These are phyloP conservation scores for Probaryconus sp. DNA, from an alignment of 1,140 invertebrate genomes.

Conservation along the genomic window DNA sequence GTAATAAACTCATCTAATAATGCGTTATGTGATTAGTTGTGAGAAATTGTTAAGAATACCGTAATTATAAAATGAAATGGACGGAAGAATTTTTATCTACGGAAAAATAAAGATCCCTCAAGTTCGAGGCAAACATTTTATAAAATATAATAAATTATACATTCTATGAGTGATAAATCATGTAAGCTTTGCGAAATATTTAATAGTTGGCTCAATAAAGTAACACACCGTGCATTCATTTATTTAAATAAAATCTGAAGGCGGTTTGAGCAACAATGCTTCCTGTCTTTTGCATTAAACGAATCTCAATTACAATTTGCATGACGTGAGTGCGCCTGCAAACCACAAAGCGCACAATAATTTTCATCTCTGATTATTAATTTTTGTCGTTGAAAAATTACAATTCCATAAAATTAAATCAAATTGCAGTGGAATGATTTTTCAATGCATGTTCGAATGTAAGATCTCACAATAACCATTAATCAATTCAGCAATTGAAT, in stretches of 20 bases:
- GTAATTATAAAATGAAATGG: too few relatives aligned
- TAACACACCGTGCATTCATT: neutral
- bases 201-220: slow-evolving; percentile 12
- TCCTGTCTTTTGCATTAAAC: slow-evolving; percentile 5
- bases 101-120: too few relatives aligned
- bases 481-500: slow-evolving; percentile 39
- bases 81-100: too few relatives aligned
- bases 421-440: neutral
- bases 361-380: too few relatives aligned
- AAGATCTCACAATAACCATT: slow-evolving; percentile 19
- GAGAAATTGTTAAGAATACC: too few relatives aligned
- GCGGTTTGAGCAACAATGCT: slow-evolving; percentile 10
- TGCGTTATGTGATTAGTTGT: too few relatives aligned
- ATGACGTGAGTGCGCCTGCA: slow-evolving; percentile 4
- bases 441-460: neutral
- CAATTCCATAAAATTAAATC: slow-evolving; percentile 29
- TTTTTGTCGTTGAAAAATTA: slow-evolving; percentile 10
- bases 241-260: slow-evolving; percentile 14
- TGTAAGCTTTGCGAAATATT: neutral
- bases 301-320: slow-evolving; percentile 9
- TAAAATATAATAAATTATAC: too few relatives aligned
- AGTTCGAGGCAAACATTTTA: too few relatives aligned
- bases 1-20: too few relatives aligned
- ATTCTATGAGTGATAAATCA: neutral
- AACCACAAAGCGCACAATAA: neutral